These are phyloP conservation scores for Platyscapa corneri DNA, from an alignment of 1,140 invertebrate genomes.

Conservation along the genomic window DNA sequence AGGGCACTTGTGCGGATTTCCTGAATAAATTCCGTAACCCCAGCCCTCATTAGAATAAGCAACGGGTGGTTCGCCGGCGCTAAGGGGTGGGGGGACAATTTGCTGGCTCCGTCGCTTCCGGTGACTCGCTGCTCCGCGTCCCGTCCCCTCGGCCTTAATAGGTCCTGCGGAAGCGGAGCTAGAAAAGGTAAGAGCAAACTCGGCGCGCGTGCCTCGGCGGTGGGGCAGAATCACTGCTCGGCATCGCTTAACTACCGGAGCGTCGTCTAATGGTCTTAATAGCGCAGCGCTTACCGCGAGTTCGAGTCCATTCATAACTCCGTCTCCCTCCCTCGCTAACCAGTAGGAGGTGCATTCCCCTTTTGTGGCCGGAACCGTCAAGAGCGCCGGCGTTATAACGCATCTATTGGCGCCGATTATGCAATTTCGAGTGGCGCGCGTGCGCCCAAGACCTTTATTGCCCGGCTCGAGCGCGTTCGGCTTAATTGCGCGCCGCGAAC, in stretches of 20 bases:
- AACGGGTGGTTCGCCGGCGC: too few species aligned
- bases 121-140: too few species aligned
- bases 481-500: too few species aligned
- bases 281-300: background rate
- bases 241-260: background rate
- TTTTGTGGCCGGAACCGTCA: background rate
- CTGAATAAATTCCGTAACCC: too few species aligned
- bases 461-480: background rate
- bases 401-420: background rate
- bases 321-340: background rate
- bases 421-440: background rate
- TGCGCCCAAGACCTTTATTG: background rate
- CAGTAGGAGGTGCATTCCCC: background rate
- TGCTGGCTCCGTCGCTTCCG: too few species aligned
- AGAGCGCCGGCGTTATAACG: background rate
- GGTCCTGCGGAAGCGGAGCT: background rate
- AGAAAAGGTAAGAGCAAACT: background rate
- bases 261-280: background rate
- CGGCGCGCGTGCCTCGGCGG: background rate
- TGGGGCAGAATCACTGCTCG: background rate
- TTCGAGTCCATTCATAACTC: background rate
- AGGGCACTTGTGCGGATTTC: too few species aligned
- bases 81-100: too few species aligned
- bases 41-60: too few species aligned
- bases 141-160: too few species aligned